These are phyloP conservation scores for Micrasema longulum DNA, from an alignment of 1,140 invertebrate genomes.

Conservation along the genomic window DNA sequence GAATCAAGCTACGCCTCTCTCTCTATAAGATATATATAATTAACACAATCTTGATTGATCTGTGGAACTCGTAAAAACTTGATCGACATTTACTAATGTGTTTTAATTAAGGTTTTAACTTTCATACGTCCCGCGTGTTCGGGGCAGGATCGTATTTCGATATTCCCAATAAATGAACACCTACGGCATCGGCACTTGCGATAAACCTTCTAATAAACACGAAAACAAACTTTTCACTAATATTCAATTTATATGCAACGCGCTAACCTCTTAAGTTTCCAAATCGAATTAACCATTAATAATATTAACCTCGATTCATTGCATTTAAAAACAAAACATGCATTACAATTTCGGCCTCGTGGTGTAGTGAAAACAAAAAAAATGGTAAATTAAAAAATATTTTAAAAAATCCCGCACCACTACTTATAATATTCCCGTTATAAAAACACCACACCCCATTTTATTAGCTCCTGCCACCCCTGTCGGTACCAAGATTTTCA, in stretches of 20 bases:
- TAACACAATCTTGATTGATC: slow-evolving; percentile 55
- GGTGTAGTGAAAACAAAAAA: too few relatives aligned
- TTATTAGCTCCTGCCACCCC: too few relatives aligned
- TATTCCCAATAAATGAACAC: slow-evolving; percentile 32
- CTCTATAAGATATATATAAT: slow-evolving; percentile 55
- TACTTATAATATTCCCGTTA: too few relatives aligned
- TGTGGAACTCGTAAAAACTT: slow-evolving; percentile 50
- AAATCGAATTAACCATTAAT: too few relatives aligned
- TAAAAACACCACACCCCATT: too few relatives aligned
- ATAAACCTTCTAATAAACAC: background rate
- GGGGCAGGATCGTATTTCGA: background rate
- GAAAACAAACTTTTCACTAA: slow-evolving; percentile 8
- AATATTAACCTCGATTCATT: too few relatives aligned
- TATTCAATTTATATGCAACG: slow-evolving; percentile 40
- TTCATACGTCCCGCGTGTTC: slow-evolving; percentile 37
- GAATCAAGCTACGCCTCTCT: slow-evolving; percentile 51
- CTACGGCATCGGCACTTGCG: slow-evolving; percentile 1
- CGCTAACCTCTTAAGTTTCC: background rate
- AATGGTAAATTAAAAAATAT: too few relatives aligned
- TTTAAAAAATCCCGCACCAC: too few relatives aligned
- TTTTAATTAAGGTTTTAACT: slow-evolving; percentile 55
- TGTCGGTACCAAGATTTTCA: too few relatives aligned
- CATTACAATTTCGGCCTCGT: too few relatives aligned
- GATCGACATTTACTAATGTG: slow-evolving; percentile 55
- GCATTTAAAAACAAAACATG: too few relatives aligned